A percentile compares a stretch with the other conserved stretches of the same genome.
These are phyloP conservation scores for Tinea semifulvella DNA, from an alignment of 2,888 invertebrate genomes.

Conservation along the genomic window DNA sequence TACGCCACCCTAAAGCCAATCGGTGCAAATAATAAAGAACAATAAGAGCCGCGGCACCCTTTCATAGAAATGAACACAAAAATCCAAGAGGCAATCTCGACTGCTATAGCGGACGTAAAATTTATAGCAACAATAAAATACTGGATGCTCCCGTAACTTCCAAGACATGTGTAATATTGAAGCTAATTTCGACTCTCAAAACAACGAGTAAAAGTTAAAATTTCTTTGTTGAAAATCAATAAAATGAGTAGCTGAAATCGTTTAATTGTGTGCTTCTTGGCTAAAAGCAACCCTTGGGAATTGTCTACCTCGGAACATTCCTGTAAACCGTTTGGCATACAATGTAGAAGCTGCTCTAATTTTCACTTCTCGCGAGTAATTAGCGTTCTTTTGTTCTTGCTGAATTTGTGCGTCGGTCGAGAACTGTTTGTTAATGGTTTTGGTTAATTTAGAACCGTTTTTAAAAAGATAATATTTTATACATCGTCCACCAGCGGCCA, in stretches of 20 bases:
- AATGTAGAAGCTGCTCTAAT: constrained; percentile 10
- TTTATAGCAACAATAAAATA: constrained; percentile 63
- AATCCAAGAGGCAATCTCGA: constrained; percentile 55
- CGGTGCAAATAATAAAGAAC: constrained; percentile 17
- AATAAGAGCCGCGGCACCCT: constrained; percentile 23
- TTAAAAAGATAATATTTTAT: not conserved
- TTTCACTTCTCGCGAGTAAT: constrained; percentile 13
- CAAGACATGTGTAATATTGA: constrained; percentile 1
- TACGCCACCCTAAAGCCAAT: constrained; percentile 3
- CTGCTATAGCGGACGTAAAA: constrained; percentile 47
- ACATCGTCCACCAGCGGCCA: too few species aligned
- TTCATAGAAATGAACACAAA: constrained; percentile 38
- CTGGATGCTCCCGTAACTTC: constrained; percentile 38
- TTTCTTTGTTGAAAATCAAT: constrained; percentile 1
- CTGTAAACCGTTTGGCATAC: not conserved
- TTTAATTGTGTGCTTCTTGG: not conserved
- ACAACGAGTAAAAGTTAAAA: constrained; percentile 5
- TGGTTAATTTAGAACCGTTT: not conserved
- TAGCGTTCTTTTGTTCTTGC: constrained; percentile 12
- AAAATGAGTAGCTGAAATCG: constrained; percentile 5
- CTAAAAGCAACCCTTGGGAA: constrained; percentile 11
- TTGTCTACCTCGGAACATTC: constrained; percentile 5
- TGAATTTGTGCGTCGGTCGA: not conserved
- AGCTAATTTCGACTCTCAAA: constrained; percentile 2
- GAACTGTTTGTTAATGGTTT: not conserved